Evolutionary conservation across 1,140 invertebrate species (phyloP).

Genomic region (Drosophila athabasca): DNA sequence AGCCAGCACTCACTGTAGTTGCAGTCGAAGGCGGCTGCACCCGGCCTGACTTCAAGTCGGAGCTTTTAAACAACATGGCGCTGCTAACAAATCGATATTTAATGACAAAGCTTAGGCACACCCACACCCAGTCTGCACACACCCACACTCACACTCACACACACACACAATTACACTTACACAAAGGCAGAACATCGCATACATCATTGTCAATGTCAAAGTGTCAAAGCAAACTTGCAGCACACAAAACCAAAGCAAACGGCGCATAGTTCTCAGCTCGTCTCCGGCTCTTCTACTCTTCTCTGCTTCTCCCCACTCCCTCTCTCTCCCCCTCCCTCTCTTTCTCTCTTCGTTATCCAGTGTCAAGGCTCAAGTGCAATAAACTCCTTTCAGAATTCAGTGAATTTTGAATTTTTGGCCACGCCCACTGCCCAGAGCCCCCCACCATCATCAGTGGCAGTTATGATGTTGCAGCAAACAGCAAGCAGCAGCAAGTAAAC

Average conservation of each 20-base stretch:
- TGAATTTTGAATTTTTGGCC: conserved; percentile 49
- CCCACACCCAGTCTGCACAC: conserved; percentile 17
- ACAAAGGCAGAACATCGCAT: conserved; percentile 50
- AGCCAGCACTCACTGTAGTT: too few relatives aligned
- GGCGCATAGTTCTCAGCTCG: conserved; percentile 23
- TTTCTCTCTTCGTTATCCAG: conserved; percentile 18
- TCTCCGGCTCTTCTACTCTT: too few relatives aligned
- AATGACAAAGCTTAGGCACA: conserved; percentile 63
- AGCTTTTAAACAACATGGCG: conserved; percentile 48
- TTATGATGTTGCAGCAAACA: conserved; percentile 72
- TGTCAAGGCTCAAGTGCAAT: conserved; percentile 31
- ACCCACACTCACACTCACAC: neutral
- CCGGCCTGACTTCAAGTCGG: conserved; percentile 12
- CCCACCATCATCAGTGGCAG: conserved; percentile 36
- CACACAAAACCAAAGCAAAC: conserved; percentile 48
- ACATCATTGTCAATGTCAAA: conserved; percentile 81
- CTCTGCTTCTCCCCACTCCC: too few relatives aligned
- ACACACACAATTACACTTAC: conserved; percentile 17
- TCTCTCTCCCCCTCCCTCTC: neutral
- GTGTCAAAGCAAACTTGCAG: conserved; percentile 76
- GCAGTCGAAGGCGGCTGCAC: neutral
- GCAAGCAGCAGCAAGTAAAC: conserved; percentile 53
- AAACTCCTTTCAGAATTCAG: conserved; percentile 19
- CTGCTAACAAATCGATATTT: conserved; percentile 73
- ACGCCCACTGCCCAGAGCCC: conserved; percentile 29